phyloP scores from a whole-genome alignment of 1,140 invertebrate species.

The Drosophila subobscura region DNA sequence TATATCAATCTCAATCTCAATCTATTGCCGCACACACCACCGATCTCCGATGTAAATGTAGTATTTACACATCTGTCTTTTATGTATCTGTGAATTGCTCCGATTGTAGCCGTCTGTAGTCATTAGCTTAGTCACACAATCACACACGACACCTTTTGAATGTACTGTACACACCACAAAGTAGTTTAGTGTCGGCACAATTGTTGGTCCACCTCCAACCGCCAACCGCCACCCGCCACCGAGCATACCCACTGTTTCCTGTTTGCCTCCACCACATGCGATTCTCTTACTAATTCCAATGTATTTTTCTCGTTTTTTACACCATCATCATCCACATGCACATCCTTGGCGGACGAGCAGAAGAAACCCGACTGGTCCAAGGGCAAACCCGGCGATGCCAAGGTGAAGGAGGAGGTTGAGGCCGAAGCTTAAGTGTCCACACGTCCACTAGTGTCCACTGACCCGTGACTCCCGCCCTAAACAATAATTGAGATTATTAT shows the following conservation, averaged over 20 bases:
- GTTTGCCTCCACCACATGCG: not conserved
- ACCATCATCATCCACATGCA: conserved; percentile 10
- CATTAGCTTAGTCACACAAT: conserved; percentile 27
- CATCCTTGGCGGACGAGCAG: conserved; percentile 85
- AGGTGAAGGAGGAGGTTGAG: conserved; percentile 94
- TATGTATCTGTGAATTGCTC: conserved; percentile 23
- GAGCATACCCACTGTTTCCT: conserved; percentile 37
- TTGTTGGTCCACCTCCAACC: too few relatives aligned
- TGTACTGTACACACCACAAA: conserved; percentile 39
- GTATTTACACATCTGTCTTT: not conserved
- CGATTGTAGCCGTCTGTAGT: conserved; percentile 43
- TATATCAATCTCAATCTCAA: too few relatives aligned
- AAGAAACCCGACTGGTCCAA: conserved; percentile 96
- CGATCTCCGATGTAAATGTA: conserved; percentile 6
- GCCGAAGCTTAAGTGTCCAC: conserved; percentile 87
- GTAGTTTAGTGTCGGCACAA: conserved; percentile 39
- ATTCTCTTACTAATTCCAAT: conserved; percentile 24
- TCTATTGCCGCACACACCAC: conserved; percentile 22
- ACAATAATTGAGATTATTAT: conserved; percentile 61
- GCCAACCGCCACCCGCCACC: conserved; percentile 3
- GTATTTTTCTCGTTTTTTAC: conserved; percentile 26
- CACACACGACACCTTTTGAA: conserved; percentile 17
- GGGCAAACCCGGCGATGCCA: conserved; percentile 91
- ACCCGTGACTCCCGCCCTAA: conserved; percentile 81
- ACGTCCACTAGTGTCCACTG: conserved; percentile 76